Evolutionary conservation across 1,140 invertebrate species (phyloP), one percentile per base, ranked within the genome.

Genomic region (Drosophila lowei): DNA sequence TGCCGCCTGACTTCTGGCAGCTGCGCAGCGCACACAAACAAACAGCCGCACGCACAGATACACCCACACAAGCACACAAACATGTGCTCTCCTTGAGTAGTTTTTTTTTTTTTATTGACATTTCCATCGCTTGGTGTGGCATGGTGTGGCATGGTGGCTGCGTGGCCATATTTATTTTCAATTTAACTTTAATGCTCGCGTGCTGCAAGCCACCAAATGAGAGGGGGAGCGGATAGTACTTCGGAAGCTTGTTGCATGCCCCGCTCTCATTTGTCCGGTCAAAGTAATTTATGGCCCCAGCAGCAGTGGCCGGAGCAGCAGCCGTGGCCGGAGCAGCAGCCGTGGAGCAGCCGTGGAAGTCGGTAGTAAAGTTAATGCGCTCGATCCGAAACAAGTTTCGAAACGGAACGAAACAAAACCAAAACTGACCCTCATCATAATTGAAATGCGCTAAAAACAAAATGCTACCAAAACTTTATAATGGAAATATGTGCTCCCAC

Each of bases 381-480:
- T 46, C 55, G 55, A 58, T 58, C 56, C 25, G 57, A 77, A 80
- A 77, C 52, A 67, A 75, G 47, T 54, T 61, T 50, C 13, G 21
- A 42, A 50, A 44, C 28, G 34, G 4, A 38, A 11, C 3, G 7
- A 61, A 44, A 16, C 21, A 28, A 38, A 28, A 34, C 42, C 60
- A 16, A 74, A 71, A 63, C 54, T 61, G 78, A 85, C 80, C 80
- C 80, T 85, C 63, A 74, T 85, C 81, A 85, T 86, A 85, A 85
- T 86, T 86, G 72, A 86, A 86, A 80, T 59, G 58, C 55, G 64
- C 67, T 73, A 80, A 86, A 79, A 85, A 74, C 73, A 65, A 81
- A 77, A 61, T 71, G 73, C 53, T 78, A 67, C 73, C 64, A 77
- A 72, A 72, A 67, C 49, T 67, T 77, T 80, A 60, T 81, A 77